Evolutionary conservation across 2,113 vertebrate genomes (phyloP), one percentile per base, ranked within the genome.

Genomic region (Ptilonorhynchus violaceus): DNA sequence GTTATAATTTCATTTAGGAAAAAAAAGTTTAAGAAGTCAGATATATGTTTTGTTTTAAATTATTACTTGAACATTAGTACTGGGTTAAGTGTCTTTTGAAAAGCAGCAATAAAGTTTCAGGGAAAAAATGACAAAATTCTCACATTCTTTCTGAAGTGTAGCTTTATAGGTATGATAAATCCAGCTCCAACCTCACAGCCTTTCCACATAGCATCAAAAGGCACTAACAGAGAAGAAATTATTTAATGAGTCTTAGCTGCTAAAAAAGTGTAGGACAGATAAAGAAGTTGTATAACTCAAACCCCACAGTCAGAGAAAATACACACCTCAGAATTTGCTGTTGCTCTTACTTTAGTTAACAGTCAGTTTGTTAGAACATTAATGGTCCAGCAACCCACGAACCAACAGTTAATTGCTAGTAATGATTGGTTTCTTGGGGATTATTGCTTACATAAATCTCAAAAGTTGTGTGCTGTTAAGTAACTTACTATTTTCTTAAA

Each of bases 351-450:
- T 91, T 94, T 87, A 91, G 74, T 92, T 95, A 94, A 60, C 78
- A 94, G 56, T 55, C 70, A 83, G 60, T 94, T 85, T 95, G 49
- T 84, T 91, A 72, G 50, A 92, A 15, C 37, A 78, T 91, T 94
- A 96, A 78, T 55, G 77, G 74, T 46, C 81, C 83, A 72, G 52
- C 88, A 91, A 83, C 52, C 77, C 97, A 94, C 63, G 96, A 96
- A 93, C 52, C 90, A 89, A 74, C 35, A 86, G 67, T 75, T 96
- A 94, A 95, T 94, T 96, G 64, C 37, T 63, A 46, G 37, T 72
- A 93, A 92, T 94, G 62, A 97, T 62, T 95, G 56, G 46, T 92
- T 97, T 93, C 72, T 97, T 77, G 42, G 60, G 58, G 63, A 95
- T 76, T 88, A 85, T 88, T 70, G 53, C 68, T 56, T 81, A 84